phyloP scores from a whole-genome alignment of 1,140 invertebrate genomes.

The Bombyx mandarina region DNA sequence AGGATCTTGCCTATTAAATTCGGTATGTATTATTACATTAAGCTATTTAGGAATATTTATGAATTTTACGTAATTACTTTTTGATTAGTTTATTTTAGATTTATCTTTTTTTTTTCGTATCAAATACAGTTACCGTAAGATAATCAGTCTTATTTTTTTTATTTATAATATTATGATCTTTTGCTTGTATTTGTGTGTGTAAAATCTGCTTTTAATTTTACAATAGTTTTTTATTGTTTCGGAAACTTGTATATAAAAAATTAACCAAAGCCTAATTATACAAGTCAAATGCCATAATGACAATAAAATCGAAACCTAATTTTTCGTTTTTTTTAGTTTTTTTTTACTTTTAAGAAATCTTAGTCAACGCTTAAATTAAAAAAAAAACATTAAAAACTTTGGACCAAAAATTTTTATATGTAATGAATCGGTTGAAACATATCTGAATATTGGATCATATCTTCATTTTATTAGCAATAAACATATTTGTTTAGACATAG shows the following conservation, averaged over 20 bases:
- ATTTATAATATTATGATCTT: no score
- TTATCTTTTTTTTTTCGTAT: neutral
- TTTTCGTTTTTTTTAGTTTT: no score
- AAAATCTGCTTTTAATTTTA: no score
- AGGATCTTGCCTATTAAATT: slow-evolving; percentile 16
- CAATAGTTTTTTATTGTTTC: no score
- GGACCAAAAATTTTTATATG: slow-evolving; percentile 49
- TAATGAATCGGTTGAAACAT: slow-evolving; percentile 40
- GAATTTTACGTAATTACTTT: neutral
- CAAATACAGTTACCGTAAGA: slow-evolving; percentile 1
- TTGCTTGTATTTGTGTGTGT: no score
- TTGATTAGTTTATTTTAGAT: neutral
- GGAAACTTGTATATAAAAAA: no score
- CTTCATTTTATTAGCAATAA: slow-evolving; percentile 53
- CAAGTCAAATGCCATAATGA: no score
- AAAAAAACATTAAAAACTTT: slow-evolving; percentile 14
- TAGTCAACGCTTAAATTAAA: no score
- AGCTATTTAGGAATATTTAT: neutral
- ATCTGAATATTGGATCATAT: slow-evolving; percentile 54
- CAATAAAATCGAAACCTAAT: no score
- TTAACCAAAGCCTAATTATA: no score
- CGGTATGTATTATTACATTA: neutral
- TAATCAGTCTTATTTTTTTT: neutral
- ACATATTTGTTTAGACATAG: slow-evolving; percentile 14
- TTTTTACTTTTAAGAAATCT: no score